phyloP scores from a whole-genome alignment of 2,797 vertebrate genomes.

The Lerista edwardsae region DNA sequence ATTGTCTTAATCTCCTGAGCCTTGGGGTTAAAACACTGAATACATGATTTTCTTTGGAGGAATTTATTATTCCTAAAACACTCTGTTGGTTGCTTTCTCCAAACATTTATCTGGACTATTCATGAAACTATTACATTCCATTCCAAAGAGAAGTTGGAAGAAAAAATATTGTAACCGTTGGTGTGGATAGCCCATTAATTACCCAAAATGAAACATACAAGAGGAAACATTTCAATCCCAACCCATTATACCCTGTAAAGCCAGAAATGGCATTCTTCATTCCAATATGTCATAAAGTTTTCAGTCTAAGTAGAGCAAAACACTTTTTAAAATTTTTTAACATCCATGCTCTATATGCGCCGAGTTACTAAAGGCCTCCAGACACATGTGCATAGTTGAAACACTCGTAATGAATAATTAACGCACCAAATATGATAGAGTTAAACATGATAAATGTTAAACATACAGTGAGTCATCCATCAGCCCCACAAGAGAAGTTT shows the following conservation, averaged over 20 bases:
- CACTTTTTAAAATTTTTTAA: neutral
- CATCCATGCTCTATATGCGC: neutral
- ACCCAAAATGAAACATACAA: slow-evolving; percentile 11
- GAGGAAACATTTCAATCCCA: slow-evolving; percentile 10
- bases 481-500: neutral
- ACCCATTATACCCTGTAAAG: slow-evolving; percentile 29
- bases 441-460: slow-evolving; percentile 24
- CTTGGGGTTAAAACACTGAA: neutral
- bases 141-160: slow-evolving; percentile 36
- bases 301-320: slow-evolving; percentile 7
- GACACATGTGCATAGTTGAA: slow-evolving; percentile 3
- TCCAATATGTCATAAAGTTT: slow-evolving; percentile 12
- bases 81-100: slow-evolving; percentile 20
- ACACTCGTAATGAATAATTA: slow-evolving; percentile 17
- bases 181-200: neutral
- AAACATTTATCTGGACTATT: neutral
- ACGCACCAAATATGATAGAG: slow-evolving; percentile 7
- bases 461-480: neutral
- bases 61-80: neutral
- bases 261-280: slow-evolving; percentile 13
- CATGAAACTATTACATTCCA: slow-evolving; percentile 14
- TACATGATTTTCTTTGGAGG: neutral
- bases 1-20: neutral
- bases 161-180: slow-evolving; percentile 19
- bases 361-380: neutral